Evolutionary conservation across 2,113 vertebrate genomes (phyloP).

Genomic region (Pycnonotus jocosus): DNA sequence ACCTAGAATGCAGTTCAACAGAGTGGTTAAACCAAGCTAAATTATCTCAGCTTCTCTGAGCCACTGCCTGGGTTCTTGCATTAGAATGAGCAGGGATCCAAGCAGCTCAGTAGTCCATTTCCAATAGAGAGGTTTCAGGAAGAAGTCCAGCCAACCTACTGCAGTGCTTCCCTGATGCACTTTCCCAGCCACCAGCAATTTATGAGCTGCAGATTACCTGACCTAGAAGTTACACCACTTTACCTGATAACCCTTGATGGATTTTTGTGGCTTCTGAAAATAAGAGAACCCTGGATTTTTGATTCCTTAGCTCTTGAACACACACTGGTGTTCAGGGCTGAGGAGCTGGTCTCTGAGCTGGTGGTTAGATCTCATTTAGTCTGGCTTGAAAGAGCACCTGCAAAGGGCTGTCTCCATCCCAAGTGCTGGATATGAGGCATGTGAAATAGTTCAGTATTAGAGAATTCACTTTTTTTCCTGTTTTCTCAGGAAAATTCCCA

Average conservation of each 20-base stretch:
- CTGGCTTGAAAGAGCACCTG: background rate
- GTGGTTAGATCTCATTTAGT: background rate
- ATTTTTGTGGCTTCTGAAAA: background rate
- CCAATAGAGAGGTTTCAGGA: background rate
- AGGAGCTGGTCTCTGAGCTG: background rate
- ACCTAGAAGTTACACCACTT: background rate
- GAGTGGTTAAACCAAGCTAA: background rate
- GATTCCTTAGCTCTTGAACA: background rate
- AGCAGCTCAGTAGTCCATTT: background rate
- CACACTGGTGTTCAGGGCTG: background rate
- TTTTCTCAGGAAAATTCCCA: slow-evolving; percentile 23
- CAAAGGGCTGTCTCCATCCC: background rate
- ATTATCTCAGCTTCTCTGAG: background rate
- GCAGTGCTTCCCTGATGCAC: background rate
- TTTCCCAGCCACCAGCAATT: background rate
- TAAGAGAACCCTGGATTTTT: background rate
- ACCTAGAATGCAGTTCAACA: background rate
- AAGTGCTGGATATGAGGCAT: background rate
- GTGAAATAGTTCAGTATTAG: background rate
- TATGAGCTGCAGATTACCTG: background rate
- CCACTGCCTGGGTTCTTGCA: background rate
- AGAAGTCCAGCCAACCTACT: background rate
- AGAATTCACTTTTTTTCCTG: background rate
- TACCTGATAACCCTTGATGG: background rate
- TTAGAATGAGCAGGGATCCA: background rate